A percentile compares a stretch with the other conserved stretches of the same genome.
Conservation (phyloP, 2,113 vertebrate species). For the Cryptoleucopteryx plumbea region DNA sequence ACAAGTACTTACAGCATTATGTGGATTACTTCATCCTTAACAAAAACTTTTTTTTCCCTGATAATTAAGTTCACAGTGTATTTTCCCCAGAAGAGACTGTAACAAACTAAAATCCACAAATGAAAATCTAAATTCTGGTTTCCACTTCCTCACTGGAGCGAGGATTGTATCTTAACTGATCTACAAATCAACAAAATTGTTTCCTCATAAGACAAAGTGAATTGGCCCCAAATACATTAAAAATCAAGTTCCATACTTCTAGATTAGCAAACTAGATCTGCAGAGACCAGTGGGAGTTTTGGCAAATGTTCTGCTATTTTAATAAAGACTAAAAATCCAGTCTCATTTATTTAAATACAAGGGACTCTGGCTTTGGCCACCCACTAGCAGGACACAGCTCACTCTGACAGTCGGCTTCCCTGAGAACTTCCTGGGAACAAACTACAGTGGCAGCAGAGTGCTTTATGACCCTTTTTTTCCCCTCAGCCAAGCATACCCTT, state of each 20-base stretch:
- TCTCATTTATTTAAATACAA: neutral
- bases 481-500: neutral
- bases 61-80: neutral
- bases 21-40: neutral
- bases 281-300: neutral
- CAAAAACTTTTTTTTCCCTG: neutral
- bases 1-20: neutral
- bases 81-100: neutral
- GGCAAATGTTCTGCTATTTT: neutral
- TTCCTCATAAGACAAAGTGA: neutral
- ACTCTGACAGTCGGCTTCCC: neutral
- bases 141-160: neutral
- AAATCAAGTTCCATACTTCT: neutral
- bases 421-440: neutral
- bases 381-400: neutral
- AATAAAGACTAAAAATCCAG: neutral
- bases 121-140: neutral
- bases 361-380: neutral
- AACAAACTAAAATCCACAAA: neutral
- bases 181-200: neutral
- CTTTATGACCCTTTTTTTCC: neutral
- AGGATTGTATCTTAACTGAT: neutral
- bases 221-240: neutral
- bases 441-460: neutral
- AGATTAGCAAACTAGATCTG: neutral